phyloP scores from a whole-genome alignment of 2,113 vertebrate species.

The Lonchura striata region DNA sequence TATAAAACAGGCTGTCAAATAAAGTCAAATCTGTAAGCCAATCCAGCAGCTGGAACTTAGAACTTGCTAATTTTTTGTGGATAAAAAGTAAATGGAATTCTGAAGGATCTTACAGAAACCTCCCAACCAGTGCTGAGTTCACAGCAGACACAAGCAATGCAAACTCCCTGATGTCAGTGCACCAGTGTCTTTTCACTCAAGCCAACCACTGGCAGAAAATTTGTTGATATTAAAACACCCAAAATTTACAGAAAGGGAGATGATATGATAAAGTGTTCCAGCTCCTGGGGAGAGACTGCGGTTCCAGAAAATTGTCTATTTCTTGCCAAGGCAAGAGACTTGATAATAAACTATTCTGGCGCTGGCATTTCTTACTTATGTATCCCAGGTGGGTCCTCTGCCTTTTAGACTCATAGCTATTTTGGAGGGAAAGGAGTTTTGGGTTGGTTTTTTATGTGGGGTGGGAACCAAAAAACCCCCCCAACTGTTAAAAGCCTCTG shows the following conservation, averaged over 20 bases:
- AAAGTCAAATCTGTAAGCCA: background rate
- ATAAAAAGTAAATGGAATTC: background rate
- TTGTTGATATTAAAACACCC: background rate
- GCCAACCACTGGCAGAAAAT: background rate
- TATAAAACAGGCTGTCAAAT: background rate
- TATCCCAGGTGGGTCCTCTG: background rate
- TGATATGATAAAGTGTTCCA: background rate
- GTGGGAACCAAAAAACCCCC: fast-evolving
- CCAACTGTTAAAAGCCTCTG: background rate
- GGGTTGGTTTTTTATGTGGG: fast-evolving
- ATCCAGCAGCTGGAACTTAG: background rate
- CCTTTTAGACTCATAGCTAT: background rate
- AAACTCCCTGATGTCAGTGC: background rate
- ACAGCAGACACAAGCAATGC: background rate
- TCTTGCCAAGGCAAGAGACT: background rate
- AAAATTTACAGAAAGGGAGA: background rate
- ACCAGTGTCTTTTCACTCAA: background rate
- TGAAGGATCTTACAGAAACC: background rate
- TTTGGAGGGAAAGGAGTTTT: background rate
- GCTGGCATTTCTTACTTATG: background rate
- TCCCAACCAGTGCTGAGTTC: background rate
- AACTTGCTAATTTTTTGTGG: background rate
- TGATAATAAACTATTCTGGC: background rate
- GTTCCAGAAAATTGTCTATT: background rate
- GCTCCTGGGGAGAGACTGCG: background rate